Conservation (phyloP, 2,797 vertebrate genomes). For the Tadarida brasiliensis region DNA sequence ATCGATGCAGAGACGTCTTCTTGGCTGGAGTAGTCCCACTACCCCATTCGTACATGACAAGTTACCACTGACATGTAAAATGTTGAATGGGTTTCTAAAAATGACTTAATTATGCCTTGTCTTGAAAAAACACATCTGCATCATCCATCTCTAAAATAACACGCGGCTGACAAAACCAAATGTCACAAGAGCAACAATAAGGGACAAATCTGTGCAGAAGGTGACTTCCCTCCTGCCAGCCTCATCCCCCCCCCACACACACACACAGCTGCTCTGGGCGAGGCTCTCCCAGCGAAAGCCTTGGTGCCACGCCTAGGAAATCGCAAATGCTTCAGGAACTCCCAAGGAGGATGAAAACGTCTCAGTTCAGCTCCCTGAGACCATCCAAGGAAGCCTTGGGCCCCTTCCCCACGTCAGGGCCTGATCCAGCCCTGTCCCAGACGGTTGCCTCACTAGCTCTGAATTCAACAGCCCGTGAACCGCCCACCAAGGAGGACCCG, state of each 20-base stretch:
- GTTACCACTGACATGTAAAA: neutral
- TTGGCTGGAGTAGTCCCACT: neutral
- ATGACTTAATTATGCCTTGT: constrained; percentile 65
- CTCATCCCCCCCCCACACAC: too few relatives aligned
- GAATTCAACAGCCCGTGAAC: neutral
- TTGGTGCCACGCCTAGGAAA: fast-evolving
- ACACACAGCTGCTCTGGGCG: neutral
- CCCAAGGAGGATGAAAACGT: neutral
- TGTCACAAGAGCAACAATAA: neutral
- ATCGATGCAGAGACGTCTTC: neutral
- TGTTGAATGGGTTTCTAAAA: constrained; percentile 73
- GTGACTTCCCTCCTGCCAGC: neutral
- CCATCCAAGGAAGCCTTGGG: neutral
- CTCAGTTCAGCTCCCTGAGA: neutral
- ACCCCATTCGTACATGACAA: neutral
- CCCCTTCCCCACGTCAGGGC: too few relatives aligned
- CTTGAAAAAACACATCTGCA: constrained; percentile 35
- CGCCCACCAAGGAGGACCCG: fast-evolving
- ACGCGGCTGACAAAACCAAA: neutral
- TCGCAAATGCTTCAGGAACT: neutral
- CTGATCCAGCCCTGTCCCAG: neutral
- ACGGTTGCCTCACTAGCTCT: neutral
- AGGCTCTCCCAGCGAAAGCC: neutral
- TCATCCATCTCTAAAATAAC: constrained; percentile 55
- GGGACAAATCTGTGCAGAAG: neutral